phyloP scores from a whole-genome alignment of 2,888 invertebrate genomes.

The Alloscopus bannaensis region DNA sequence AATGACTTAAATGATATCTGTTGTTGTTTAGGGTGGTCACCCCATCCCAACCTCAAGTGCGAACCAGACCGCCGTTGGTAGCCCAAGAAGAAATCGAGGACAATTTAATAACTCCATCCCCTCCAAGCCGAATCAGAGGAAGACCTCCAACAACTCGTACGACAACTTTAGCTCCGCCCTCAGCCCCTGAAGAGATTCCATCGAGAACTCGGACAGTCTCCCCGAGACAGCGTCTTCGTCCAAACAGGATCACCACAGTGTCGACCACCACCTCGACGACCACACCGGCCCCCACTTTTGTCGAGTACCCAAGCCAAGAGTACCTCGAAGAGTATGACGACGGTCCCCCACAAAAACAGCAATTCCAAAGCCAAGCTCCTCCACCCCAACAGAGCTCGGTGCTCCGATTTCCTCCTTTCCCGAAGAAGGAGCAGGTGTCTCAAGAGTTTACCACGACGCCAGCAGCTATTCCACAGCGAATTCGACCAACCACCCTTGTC shows the following conservation, averaged over 20 bases:
- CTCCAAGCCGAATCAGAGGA: conserved; percentile 43
- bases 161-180: conserved; percentile 14
- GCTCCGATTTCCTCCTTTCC: conserved; percentile 41
- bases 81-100: conserved; percentile 30
- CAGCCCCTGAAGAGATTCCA: conserved; percentile 18
- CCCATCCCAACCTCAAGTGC: conserved; percentile 1
- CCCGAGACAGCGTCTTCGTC: conserved; percentile 39
- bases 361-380: conserved; percentile 37
- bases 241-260: conserved; percentile 33
- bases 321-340: conserved; percentile 62
- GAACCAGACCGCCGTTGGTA: conserved; percentile 32
- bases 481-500: neutral
- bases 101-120: conserved; percentile 36
- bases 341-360: neutral
- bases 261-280: conserved; percentile 50
- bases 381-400: conserved; percentile 20
- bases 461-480: conserved; percentile 12
- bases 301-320: conserved; percentile 60
- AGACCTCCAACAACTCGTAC: conserved; percentile 27
- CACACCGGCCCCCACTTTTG: conserved; percentile 41
- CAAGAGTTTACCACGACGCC: conserved; percentile 36
- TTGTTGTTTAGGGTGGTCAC: neutral
- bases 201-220: conserved; percentile 22
- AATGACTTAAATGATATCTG: neutral
- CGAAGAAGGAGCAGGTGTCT: conserved; percentile 30